Conservation (phyloP, 2,113 vertebrate species). For the Catharus minimus region DNA sequence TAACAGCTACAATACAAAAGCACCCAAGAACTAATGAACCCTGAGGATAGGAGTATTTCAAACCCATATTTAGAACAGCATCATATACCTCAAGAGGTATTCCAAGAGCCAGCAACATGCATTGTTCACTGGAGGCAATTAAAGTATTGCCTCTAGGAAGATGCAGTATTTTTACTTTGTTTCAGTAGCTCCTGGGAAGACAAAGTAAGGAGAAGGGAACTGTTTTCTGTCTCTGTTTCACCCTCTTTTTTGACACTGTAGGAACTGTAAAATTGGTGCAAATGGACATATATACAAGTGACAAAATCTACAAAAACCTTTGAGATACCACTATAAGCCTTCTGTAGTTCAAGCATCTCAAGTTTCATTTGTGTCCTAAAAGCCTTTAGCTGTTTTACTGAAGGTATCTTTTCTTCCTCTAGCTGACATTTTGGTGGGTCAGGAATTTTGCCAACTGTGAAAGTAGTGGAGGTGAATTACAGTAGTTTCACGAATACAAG, state of each 20-base stretch:
- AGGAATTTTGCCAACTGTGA: background rate
- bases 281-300: background rate
- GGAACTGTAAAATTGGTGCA: background rate
- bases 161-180: background rate
- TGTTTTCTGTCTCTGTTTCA: background rate
- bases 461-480: background rate
- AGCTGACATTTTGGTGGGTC: background rate
- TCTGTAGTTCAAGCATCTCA: background rate
- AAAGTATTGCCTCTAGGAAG: background rate
- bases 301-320: background rate
- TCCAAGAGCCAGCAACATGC: background rate
- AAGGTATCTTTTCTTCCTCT: background rate
- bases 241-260: background rate
- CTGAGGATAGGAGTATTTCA: background rate
- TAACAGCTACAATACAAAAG: background rate
- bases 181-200: background rate
- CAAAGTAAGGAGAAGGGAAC: background rate
- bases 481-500: no score
- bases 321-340: background rate
- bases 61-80: background rate
- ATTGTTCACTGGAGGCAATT: background rate
- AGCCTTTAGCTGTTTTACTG: background rate
- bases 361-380: background rate
- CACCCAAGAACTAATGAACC: rapidly evolving
- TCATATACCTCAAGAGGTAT: rapidly evolving